A percentile compares a stretch with the other conserved stretches of the same genome.
These are phyloP conservation scores for Linnaemya vulpina DNA, from an alignment of 2,888 invertebrate species.

Conservation along the genomic window DNA sequence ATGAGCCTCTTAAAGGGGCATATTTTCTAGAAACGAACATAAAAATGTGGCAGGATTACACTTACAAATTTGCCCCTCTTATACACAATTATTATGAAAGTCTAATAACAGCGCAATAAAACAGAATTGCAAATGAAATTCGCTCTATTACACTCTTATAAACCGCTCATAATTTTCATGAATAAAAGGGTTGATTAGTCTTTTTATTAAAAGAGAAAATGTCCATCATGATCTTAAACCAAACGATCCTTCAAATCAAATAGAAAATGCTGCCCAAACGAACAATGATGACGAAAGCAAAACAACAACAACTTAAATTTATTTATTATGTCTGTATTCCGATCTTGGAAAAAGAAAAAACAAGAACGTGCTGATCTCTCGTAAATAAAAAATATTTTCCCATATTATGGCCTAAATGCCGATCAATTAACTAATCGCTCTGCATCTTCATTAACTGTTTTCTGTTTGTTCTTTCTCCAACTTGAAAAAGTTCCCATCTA, in stretches of 20 bases:
- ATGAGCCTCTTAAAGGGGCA: too few species aligned
- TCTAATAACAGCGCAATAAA: too few species aligned
- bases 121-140: too few species aligned
- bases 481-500: slow-evolving; percentile 33
- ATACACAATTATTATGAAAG: too few species aligned
- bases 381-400: slow-evolving; percentile 42
- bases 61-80: too few species aligned
- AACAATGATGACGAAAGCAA: slow-evolving; percentile 1
- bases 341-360: slow-evolving; percentile 22
- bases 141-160: too few species aligned
- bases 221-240: too few species aligned
- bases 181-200: too few species aligned
- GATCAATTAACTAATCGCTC: slow-evolving; percentile 69
- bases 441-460: slow-evolving; percentile 4
- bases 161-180: too few species aligned
- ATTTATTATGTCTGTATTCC: slow-evolving; percentile 36
- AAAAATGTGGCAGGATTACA: too few species aligned
- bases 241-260: background rate
- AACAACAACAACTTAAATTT: slow-evolving; percentile 22
- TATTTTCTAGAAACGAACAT: too few species aligned
- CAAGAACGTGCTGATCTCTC: slow-evolving; percentile 41
- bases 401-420: slow-evolving; percentile 67
- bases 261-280: background rate
- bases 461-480: slow-evolving; percentile 34
- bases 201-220: too few species aligned